phyloP scores from a whole-genome alignment of 2,113 vertebrate genomes.

The Saiga tatarica region DNA sequence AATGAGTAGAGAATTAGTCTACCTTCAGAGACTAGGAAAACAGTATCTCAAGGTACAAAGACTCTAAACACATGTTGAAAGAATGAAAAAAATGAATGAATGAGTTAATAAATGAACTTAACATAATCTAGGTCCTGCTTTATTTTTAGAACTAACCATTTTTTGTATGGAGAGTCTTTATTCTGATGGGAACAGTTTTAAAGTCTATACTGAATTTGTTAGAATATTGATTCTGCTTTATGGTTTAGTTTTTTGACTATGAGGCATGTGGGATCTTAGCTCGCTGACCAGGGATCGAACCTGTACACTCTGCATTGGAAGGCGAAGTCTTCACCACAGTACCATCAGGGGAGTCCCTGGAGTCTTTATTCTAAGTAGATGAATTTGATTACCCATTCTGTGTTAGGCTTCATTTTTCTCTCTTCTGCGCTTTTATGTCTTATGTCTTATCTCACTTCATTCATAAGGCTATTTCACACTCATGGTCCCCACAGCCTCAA shows the following conservation, averaged over 20 bases:
- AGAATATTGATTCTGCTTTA: neutral
- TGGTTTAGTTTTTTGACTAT: neutral
- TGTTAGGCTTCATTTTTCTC: neutral
- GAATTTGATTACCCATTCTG: neutral
- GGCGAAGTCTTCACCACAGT: neutral
- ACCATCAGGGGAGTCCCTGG: neutral
- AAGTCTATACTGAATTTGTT: neutral
- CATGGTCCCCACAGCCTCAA: neutral
- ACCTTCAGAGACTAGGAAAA: neutral
- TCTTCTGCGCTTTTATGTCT: neutral
- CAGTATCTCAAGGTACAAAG: too few relatives aligned
- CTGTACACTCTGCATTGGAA: neutral
- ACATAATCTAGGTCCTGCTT: neutral
- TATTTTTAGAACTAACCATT: neutral
- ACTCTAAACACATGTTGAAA: neutral
- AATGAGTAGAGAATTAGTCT: neutral
- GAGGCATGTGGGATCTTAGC: neutral
- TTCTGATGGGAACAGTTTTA: neutral
- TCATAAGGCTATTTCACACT: neutral
- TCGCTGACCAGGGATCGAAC: neutral
- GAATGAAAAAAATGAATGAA: neutral
- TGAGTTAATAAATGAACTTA: neutral
- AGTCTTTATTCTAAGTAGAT: neutral
- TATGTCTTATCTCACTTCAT: neutral
- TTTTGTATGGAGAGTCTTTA: neutral